Conservation (phyloP, 2,797 vertebrate species). For the Morus bassanus region DNA sequence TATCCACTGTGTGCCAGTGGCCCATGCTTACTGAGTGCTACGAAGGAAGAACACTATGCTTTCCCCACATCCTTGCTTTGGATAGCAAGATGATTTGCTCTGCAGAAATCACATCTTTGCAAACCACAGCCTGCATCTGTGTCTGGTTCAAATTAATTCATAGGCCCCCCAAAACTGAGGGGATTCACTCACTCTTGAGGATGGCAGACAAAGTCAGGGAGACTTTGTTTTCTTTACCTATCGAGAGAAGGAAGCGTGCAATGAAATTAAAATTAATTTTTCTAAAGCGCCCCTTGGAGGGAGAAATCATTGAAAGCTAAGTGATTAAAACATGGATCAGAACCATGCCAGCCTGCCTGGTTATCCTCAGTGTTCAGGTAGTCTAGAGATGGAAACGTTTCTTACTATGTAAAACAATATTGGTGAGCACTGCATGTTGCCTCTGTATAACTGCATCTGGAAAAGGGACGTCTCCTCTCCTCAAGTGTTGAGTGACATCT, state of each 20-base stretch:
- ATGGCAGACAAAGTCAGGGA: background rate
- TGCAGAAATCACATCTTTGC: background rate
- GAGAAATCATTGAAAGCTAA: background rate
- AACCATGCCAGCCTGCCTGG: background rate
- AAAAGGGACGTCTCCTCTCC: constrained; percentile 23
- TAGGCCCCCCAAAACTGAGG: background rate
- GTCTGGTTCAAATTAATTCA: background rate
- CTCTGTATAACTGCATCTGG: constrained; percentile 22
- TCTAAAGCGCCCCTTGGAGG: background rate
- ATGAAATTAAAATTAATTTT: background rate
- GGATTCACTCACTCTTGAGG: background rate
- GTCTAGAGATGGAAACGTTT: background rate
- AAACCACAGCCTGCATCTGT: background rate
- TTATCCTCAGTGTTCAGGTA: background rate
- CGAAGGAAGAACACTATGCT: background rate
- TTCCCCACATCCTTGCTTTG: background rate
- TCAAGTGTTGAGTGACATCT: constrained; percentile 50
- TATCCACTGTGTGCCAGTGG: background rate
- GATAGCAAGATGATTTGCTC: background rate
- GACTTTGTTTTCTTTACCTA: background rate
- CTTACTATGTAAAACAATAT: background rate
- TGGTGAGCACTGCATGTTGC: background rate
- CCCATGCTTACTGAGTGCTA: too few species aligned
- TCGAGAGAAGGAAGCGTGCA: background rate
- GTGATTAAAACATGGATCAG: background rate